Conservation (phyloP, 37 sponge, comb jelly and placozoan genomes). For the Beroe ovata region DNA sequence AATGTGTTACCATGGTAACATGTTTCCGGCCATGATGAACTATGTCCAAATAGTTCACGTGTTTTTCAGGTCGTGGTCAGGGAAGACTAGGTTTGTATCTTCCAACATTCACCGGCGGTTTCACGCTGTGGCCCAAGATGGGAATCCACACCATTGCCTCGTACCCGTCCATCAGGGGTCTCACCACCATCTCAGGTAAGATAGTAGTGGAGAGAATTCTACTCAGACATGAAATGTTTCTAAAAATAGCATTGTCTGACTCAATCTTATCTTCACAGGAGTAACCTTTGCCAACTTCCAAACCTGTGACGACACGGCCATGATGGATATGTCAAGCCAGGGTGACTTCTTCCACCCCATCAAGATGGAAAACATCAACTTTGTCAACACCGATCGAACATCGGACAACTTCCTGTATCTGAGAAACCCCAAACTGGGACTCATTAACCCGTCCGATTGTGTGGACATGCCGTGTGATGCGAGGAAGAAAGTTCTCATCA, state of each 20-base stretch:
- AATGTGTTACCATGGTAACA: too few species aligned
- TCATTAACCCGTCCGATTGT: slow-evolving; percentile 91
- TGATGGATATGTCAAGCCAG: background rate
- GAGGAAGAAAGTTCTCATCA: slow-evolving; percentile 76
- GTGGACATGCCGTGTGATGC: slow-evolving; percentile 98
- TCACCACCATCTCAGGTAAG: slow-evolving; percentile 16
- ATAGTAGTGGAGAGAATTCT: too few species aligned
- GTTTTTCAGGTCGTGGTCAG: background rate
- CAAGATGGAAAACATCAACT: background rate
- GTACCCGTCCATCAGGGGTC: background rate
- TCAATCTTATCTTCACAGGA: background rate
- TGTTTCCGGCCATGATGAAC: too few species aligned
- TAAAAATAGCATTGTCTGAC: background rate
- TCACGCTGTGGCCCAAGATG: slow-evolving; percentile 2
- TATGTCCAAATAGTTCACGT: too few species aligned
- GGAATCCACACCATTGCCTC: background rate
- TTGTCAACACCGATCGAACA: background rate
- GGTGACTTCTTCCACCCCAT: slow-evolving; percentile 13
- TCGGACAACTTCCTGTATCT: background rate
- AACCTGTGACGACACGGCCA: background rate
- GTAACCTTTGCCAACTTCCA: slow-evolving; percentile 16
- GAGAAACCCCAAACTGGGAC: slow-evolving; percentile 14
- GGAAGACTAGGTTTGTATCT: background rate
- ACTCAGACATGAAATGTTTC: too few species aligned
- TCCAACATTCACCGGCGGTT: background rate